Evolutionary conservation across 2,888 invertebrate genomes (phyloP).

Genomic region (Frankliniella intonsa): DNA sequence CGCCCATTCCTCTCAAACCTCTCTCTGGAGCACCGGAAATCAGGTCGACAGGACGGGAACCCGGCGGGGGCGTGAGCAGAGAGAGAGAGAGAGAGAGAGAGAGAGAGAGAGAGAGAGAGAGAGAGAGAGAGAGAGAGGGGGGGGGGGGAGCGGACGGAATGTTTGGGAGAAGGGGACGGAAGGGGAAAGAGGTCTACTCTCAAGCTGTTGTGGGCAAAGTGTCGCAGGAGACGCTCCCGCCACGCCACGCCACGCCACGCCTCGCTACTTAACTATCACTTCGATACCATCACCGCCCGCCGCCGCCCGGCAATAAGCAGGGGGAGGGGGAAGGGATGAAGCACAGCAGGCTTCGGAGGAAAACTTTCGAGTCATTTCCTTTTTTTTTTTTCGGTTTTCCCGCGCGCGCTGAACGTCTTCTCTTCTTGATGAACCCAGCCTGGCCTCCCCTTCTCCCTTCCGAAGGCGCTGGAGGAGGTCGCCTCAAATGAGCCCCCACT

Average conservation of each 20-base stretch:
- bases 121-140: too few species aligned
- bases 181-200: too few species aligned
- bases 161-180: not conserved
- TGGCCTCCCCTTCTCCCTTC: not conserved
- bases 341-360: not conserved
- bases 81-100: too few species aligned
- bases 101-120: too few species aligned
- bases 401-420: too few species aligned
- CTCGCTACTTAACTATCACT: slow-evolving; percentile 10
- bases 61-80: not conserved
- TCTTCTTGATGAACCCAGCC: not conserved
- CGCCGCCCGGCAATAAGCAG: not conserved
- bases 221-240: not conserved
- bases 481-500: not conserved
- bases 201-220: slow-evolving; percentile 1
- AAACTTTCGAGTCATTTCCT: too few species aligned
- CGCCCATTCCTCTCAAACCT: not conserved
- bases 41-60: not conserved
- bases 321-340: not conserved
- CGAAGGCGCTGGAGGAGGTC: too few species aligned
- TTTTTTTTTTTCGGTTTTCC: too few species aligned
- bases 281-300: not conserved
- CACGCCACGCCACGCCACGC: not conserved
- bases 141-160: not conserved
- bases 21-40: not conserved